Conservation (phyloP, 2,888 invertebrate genomes). For the Bimastos eiseni region DNA sequence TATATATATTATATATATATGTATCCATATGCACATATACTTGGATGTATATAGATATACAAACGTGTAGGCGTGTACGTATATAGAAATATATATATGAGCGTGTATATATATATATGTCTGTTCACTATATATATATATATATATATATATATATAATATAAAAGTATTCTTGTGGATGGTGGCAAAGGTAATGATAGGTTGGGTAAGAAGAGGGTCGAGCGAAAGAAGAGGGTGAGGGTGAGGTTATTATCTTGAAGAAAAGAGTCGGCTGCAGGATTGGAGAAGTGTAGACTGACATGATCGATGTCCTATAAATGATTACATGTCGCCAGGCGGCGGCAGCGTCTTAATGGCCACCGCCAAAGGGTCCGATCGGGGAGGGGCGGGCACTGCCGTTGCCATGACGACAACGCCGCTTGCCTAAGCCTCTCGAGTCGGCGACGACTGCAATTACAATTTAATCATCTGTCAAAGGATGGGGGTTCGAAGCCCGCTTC, state of each 20-base stretch:
- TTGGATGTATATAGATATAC: neutral
- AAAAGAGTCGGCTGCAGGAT: constrained; percentile 13
- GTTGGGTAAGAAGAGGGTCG: neutral
- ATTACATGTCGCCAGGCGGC: neutral
- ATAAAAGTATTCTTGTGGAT: neutral
- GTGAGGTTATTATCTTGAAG: neutral
- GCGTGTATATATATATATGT: neutral
- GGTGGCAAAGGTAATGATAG: neutral
- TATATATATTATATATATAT: neutral
- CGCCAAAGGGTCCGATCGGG: constrained; percentile 5
- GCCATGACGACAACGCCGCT: neutral
- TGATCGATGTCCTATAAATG: neutral
- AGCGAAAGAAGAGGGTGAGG: neutral
- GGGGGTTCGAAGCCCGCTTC: neutral
- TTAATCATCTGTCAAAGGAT: neutral
- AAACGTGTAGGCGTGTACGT: no score
- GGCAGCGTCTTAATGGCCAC: neutral
- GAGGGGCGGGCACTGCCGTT: neutral
- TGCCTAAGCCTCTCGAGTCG: constrained; percentile 6
- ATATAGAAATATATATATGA: no score
- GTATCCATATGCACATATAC: neutral
- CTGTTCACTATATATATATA: neutral
- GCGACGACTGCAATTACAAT: constrained; percentile 6
- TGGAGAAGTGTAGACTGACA: neutral
- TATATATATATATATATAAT: neutral